phyloP scores from a whole-genome alignment of 2,797 vertebrate genomes.

The Poecilia gillii region DNA sequence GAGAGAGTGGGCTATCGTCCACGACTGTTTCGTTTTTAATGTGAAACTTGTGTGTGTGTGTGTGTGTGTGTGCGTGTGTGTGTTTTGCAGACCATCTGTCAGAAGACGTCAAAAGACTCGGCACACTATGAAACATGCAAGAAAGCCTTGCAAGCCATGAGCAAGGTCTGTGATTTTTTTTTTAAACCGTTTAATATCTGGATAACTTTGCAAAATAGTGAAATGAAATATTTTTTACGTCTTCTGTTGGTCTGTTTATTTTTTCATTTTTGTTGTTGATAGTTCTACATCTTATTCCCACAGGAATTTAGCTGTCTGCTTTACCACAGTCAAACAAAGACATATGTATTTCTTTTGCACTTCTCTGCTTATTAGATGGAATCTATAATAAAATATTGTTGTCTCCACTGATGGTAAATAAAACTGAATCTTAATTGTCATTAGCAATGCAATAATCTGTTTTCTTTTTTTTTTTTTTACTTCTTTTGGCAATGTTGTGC shows the following conservation, averaged over 20 bases:
- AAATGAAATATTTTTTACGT: neutral
- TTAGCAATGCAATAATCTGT: neutral
- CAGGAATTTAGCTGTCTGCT: neutral
- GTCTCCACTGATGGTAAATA: neutral
- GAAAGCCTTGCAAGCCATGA: constrained; percentile 90
- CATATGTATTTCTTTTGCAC: too few species aligned
- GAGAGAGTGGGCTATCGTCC: constrained; percentile 1
- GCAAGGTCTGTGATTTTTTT: constrained; percentile 84
- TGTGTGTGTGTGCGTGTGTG: neutral
- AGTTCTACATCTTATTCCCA: neutral
- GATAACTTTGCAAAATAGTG: neutral
- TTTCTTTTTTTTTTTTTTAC: neutral
- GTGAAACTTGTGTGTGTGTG: neutral
- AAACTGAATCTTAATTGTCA: neutral
- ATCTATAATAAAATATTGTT: neutral
- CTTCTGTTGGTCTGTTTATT: neutral
- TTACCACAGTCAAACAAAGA: neutral
- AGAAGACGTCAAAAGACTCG: constrained; percentile 93
- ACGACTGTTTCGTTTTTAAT: neutral
- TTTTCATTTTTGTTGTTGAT: neutral
- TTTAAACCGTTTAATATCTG: neutral
- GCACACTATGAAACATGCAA: constrained; percentile 87
- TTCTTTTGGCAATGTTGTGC: neutral
- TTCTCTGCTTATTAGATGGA: too few species aligned
- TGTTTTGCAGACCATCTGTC: constrained; percentile 92